Evolutionary conservation across 2,797 vertebrate genomes (phyloP).

Genomic region (Paramormyrops hopkinsi): DNA sequence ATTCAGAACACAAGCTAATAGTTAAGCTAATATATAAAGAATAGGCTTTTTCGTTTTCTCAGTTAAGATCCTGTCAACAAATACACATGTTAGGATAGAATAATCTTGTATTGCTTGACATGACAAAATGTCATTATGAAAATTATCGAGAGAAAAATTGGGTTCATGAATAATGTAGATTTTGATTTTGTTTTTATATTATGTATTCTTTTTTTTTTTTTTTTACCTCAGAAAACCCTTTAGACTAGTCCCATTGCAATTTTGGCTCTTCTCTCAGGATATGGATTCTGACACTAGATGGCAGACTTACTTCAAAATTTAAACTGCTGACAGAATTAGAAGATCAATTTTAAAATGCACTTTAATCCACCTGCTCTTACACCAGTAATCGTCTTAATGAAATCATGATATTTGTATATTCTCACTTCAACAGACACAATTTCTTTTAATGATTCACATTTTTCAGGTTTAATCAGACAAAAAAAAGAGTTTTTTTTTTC

Average conservation of each 20-base stretch:
- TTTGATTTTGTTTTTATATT: background rate
- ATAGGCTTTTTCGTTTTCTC: background rate
- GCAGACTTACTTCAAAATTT: constrained; percentile 34
- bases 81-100: background rate
- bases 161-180: background rate
- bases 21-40: background rate
- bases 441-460: background rate
- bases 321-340: background rate
- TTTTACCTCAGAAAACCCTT: background rate
- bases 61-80: background rate
- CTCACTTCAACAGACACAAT: background rate
- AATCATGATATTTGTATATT: background rate
- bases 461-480: background rate
- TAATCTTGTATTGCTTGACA: background rate
- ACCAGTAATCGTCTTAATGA: background rate
- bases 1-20: background rate
- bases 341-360: background rate
- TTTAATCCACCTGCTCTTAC: background rate
- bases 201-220: background rate
- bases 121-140: background rate
- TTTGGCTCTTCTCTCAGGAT: background rate
- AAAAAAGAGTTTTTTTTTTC: background rate
- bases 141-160: background rate
- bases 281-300: constrained; percentile 49
- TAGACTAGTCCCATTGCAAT: background rate